A percentile compares a stretch with the other conserved stretches of the same genome.
phyloP scores from a whole-genome alignment of 2,797 vertebrate species.

The Fratercula arctica region DNA sequence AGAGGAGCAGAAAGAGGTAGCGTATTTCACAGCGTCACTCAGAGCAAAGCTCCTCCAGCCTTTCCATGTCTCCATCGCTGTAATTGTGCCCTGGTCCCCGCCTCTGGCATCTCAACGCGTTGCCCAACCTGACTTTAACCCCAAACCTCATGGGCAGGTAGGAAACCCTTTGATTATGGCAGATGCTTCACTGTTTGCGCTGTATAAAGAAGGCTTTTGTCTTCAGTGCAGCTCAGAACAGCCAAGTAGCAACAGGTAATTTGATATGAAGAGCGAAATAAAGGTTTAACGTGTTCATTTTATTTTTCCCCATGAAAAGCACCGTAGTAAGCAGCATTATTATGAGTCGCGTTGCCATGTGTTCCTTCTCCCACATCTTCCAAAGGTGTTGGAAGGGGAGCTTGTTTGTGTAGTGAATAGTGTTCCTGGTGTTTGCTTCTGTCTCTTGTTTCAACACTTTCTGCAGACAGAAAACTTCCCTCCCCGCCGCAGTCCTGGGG shows the following conservation, averaged over 20 bases:
- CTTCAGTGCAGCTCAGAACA: not conserved
- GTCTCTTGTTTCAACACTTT: slow-evolving; percentile 19
- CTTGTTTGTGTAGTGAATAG: slow-evolving; percentile 26
- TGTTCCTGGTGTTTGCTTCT: slow-evolving; percentile 35
- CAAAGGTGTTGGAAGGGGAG: slow-evolving; percentile 40
- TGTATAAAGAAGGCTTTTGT: not conserved
- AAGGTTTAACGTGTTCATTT: not conserved
- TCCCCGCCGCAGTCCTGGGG: slow-evolving; percentile 14
- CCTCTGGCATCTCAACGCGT: not conserved
- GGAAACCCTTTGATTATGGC: not conserved
- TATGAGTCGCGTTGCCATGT: not conserved
- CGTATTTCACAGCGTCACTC: not conserved
- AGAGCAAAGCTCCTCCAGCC: not conserved
- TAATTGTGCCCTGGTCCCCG: not conserved
- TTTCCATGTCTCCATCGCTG: accelerated
- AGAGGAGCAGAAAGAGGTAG: not conserved
- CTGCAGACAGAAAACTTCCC: slow-evolving; percentile 7
- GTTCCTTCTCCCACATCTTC: slow-evolving; percentile 25
- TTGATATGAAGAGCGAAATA: not conserved
- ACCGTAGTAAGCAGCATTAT: not conserved
- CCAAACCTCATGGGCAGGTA: not conserved
- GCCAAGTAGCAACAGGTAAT: not conserved
- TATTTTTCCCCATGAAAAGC: slow-evolving; percentile 17
- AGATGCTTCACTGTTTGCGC: not conserved
- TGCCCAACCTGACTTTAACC: not conserved